Percentiles rank a stretch among this genome's conserved stretches.
phyloP scores from a whole-genome alignment of 1,140 invertebrate species.

The Neelides sp. region DNA sequence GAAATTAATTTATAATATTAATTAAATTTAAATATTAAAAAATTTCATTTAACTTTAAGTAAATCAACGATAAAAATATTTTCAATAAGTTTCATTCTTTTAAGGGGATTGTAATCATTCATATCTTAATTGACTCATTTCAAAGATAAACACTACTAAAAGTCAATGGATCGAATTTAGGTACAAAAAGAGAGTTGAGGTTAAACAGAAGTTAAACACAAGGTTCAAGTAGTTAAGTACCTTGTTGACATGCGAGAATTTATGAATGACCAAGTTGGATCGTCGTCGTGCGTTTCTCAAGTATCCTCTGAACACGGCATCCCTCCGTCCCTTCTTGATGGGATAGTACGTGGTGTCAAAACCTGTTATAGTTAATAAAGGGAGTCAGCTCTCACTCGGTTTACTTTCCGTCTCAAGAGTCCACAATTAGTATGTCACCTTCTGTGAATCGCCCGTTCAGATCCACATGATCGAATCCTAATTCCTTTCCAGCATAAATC shows the following conservation, averaged over 20 bases:
- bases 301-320: slow-evolving; percentile 7
- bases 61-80: background rate
- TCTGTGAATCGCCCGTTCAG: slow-evolving; percentile 51
- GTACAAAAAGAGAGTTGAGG: too few relatives aligned
- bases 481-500: slow-evolving; percentile 60
- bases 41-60: background rate
- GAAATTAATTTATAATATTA: background rate
- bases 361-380: too few relatives aligned
- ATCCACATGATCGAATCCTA: slow-evolving; percentile 73
- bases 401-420: too few relatives aligned
- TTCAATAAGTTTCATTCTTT: too few relatives aligned
- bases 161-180: too few relatives aligned
- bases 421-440: too few relatives aligned
- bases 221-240: background rate
- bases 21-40: background rate
- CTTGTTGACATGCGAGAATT: slow-evolving; percentile 22
- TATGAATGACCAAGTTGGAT: slow-evolving; percentile 15
- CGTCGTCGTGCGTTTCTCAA: slow-evolving; percentile 4
- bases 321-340: slow-evolving; percentile 10
- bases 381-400: too few relatives aligned
- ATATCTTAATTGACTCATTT: too few relatives aligned
- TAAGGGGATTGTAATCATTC: too few relatives aligned
- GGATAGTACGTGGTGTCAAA: slow-evolving; percentile 20
- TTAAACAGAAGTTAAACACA: too few relatives aligned
- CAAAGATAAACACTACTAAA: too few relatives aligned